Conservation (phyloP, 2,888 invertebrate genomes). For the Scrobipalpa atriplicella region DNA sequence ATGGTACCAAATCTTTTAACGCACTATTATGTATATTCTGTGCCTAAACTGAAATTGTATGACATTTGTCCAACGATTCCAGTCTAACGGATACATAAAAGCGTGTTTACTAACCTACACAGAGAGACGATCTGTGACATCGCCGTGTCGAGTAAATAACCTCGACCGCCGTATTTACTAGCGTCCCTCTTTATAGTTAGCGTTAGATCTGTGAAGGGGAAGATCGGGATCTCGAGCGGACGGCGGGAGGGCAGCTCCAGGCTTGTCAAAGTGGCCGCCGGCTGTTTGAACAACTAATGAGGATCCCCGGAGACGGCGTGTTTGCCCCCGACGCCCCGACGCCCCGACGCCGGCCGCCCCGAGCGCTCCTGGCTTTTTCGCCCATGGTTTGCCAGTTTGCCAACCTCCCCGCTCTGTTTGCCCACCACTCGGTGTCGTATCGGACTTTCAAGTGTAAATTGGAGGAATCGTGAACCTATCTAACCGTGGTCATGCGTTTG, state of each 20-base stretch:
- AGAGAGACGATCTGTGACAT: constrained; percentile 36
- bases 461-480: constrained; percentile 37
- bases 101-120: constrained; percentile 22
- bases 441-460: constrained; percentile 67
- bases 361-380: constrained; percentile 61
- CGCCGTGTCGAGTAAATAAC: constrained; percentile 52
- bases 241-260: constrained; percentile 55
- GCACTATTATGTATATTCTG: too few species aligned
- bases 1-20: too few species aligned
- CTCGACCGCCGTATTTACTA: constrained; percentile 65
- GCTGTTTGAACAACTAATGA: constrained; percentile 82
- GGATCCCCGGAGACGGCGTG: constrained; percentile 77
- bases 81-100: background rate
- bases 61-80: background rate
- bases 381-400: constrained; percentile 51
- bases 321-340: constrained; percentile 69
- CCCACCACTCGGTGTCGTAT: constrained; percentile 64
- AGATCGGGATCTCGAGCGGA: constrained; percentile 51
- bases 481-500: constrained; percentile 20
- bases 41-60: too few species aligned
- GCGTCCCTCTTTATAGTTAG: constrained; percentile 63
- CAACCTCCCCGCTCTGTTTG: constrained; percentile 49
- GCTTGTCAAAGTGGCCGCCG: constrained; percentile 80
- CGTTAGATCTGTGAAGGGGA: constrained; percentile 73
- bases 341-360: constrained; percentile 43